Percentiles rank a stretch among this genome's conserved stretches.
phyloP scores from a whole-genome alignment of 1,140 invertebrate genomes.

The Cepaea nemoralis region DNA sequence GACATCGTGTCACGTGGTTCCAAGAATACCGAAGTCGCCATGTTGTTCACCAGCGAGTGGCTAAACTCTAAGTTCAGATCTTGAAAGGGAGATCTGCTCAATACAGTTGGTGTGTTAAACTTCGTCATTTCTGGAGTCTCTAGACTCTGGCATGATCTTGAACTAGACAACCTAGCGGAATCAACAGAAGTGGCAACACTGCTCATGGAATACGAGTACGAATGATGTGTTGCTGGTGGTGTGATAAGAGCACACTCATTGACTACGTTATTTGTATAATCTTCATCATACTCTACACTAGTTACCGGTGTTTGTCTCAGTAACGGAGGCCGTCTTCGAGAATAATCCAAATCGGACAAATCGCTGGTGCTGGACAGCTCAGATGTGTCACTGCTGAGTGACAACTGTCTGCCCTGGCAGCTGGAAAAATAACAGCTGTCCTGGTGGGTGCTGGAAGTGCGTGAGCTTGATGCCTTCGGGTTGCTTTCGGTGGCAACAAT shows the following conservation, averaged over 20 bases:
- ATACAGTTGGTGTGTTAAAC: not conserved
- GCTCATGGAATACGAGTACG: not conserved
- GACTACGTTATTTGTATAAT: not conserved
- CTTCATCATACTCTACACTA: not conserved
- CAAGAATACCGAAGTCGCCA: not conserved
- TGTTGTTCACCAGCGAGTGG: not conserved
- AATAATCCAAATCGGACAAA: not conserved
- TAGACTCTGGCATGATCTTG: not conserved
- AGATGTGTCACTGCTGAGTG: not conserved
- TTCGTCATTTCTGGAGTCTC: not conserved
- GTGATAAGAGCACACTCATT: not conserved
- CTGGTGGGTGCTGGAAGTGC: not conserved
- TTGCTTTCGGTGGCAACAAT: not conserved
- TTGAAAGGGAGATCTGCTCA: not conserved
- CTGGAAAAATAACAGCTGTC: not conserved
- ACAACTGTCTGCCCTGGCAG: not conserved
- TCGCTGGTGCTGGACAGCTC: conserved; percentile 14
- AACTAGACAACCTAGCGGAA: not conserved
- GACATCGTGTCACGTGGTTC: not conserved
- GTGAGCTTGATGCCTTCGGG: not conserved
- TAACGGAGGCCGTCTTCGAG: not conserved
- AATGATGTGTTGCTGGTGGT: not conserved
- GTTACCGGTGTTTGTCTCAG: not conserved
- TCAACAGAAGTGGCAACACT: not conserved
- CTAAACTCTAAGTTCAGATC: not conserved